Evolutionary conservation across 2,888 invertebrate species (phyloP).

Genomic region (Caenorhabditis becei): DNA sequence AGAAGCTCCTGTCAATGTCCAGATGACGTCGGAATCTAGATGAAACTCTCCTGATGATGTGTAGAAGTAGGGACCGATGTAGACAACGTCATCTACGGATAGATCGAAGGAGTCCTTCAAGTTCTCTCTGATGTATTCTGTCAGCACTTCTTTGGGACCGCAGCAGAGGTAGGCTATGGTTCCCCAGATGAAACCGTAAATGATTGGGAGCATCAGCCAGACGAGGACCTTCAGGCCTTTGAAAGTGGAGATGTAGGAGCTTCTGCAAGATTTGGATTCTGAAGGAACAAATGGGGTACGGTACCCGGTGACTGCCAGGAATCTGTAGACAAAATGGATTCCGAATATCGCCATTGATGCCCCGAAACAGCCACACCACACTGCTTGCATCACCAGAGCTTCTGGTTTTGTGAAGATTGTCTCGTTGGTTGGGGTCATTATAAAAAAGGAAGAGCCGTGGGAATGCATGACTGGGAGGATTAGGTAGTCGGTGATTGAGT

Average conservation of each 20-base stretch:
- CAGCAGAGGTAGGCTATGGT: conserved; percentile 15
- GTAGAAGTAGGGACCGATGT: conserved; percentile 42
- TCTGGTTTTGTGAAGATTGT: conserved; percentile 5
- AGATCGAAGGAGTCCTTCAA: conserved; percentile 20
- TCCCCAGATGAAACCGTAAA: conserved; percentile 37
- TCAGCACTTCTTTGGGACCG: conserved; percentile 30
- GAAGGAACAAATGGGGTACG: too few relatives aligned
- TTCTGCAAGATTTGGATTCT: conserved; percentile 6
- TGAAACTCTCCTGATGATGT: conserved; percentile 23
- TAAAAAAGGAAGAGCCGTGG: conserved; percentile 30
- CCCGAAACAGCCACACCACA: conserved; percentile 51
- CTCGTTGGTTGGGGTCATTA: conserved; percentile 23
- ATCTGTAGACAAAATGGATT: conserved; percentile 51
- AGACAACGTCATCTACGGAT: conserved; percentile 9
- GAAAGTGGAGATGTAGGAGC: conserved; percentile 25
- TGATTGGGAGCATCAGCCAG: conserved; percentile 30
- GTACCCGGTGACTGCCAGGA: conserved; percentile 37
- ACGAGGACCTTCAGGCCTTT: conserved; percentile 18
- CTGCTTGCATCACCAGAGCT: conserved; percentile 11
- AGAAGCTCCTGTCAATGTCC: conserved; percentile 2
- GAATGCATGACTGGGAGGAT: conserved; percentile 37
- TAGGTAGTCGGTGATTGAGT: conserved; percentile 30
- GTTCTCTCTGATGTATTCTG: conserved; percentile 28
- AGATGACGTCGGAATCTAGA: conserved; percentile 15
- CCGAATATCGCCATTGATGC: conserved; percentile 47